Evolutionary conservation across 2,113 vertebrate species (phyloP), one percentile per base, ranked within the genome.

Genomic region (Sebastes fasciatus): DNA sequence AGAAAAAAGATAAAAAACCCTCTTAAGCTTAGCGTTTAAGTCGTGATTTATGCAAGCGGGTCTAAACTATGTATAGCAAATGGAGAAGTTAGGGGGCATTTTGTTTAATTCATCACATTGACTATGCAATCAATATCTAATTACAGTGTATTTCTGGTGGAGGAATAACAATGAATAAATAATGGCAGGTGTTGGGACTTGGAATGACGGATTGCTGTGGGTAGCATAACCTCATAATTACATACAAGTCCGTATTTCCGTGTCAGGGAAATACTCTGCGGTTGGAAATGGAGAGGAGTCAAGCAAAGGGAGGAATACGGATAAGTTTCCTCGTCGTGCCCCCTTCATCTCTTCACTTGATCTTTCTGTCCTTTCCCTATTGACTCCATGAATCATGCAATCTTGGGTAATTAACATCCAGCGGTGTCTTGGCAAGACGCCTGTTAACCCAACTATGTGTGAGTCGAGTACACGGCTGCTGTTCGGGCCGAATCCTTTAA

Each of bases 161-260:
- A 93, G 87, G 92, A 94, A 95, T 94, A 94, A 94, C 93, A 94
- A 93, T 95, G 92, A 93, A 94, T 95, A 93, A 95, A 92, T 94
- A 91, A 93, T 93, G 93, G 88, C 86, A 91, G 88, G 92, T 89
- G 90, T 92, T 84, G 82, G 86, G 89, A 80, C 89, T 88, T 79
- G 89, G 87, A 85, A 89, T 94, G 93, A 93, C 83, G 71, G 91
- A 94, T 87, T 86, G 87, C 84, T 89, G 90, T 75, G 91, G 91
- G 89, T 79, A 91, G 91, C 86, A 83, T 87, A 93, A 93, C 94
- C 92, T 94, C 92, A 93, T 92, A 94, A 95, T 96, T 94, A 95
- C 94, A 95, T 94, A 94, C 92, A 95, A 93, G 88, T 94, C 74
- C 62, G 93, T 94, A 94, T 96, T 96, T 95, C 94, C 93, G 85